A percentile compares a stretch with the other conserved stretches of the same genome.
Evolutionary conservation across 2,113 vertebrate species (phyloP).

Genomic region (Thinocorus orbignyianus): DNA sequence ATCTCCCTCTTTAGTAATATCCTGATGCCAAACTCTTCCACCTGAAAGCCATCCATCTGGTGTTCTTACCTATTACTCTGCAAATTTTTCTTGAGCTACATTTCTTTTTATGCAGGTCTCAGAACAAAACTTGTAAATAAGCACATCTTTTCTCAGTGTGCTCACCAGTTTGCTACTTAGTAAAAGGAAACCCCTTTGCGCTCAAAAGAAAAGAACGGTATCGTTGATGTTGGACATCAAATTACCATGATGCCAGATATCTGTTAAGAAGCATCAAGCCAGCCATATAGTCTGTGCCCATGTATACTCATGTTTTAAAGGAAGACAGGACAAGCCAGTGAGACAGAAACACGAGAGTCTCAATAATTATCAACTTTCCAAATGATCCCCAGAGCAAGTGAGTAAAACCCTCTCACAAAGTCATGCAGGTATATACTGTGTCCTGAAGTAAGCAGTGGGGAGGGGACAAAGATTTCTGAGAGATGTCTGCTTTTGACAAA

Average conservation of each 20-base stretch:
- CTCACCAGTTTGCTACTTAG: neutral
- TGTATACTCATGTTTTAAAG: neutral
- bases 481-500: neutral
- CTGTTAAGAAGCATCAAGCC: neutral
- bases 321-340: neutral
- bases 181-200: neutral
- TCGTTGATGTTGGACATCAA: neutral
- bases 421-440: neutral
- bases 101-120: neutral
- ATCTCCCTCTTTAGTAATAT: neutral
- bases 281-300: rapidly evolving
- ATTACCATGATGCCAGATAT: neutral
- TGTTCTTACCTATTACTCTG: neutral
- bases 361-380: neutral
- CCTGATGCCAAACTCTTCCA: neutral
- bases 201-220: neutral
- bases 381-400: neutral
- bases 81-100: neutral
- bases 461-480: neutral
- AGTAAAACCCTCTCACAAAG: neutral
- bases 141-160: neutral
- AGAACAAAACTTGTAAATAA: rapidly evolving
- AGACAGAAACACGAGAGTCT: neutral
- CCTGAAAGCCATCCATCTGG: neutral
- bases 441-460: neutral